A percentile compares a stretch with the other conserved stretches of the same genome.
These are phyloP conservation scores for Cyprinodon variegatus DNA, from an alignment of 2,113 vertebrate species.

Conservation along the genomic window DNA sequence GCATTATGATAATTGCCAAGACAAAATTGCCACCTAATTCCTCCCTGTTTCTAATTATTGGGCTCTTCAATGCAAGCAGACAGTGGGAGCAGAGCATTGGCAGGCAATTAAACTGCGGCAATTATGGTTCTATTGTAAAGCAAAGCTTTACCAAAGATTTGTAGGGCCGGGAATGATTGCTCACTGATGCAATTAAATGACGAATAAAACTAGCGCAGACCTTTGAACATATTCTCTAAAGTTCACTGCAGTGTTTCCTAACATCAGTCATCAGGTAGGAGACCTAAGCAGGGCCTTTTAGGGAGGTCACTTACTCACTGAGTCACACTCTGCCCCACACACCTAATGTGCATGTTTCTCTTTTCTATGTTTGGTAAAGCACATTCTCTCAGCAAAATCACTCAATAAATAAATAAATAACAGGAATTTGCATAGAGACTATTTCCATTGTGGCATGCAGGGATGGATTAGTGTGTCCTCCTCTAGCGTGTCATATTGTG, in stretches of 20 bases:
- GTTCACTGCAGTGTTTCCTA: conserved; percentile 57
- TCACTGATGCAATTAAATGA: conserved; percentile 79
- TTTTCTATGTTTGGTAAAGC: conserved; percentile 8
- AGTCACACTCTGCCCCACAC: conserved; percentile 9
- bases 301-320: conserved; percentile 30
- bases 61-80: conserved; percentile 79
- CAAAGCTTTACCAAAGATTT: conserved; percentile 80
- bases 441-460: conserved; percentile 66
- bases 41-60: conserved; percentile 82
- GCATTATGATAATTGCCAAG: conserved; percentile 84
- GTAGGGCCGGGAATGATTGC: conserved; percentile 77
- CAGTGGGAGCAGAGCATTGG: conserved; percentile 77
- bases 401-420: conserved; percentile 14
- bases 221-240: conserved; percentile 65
- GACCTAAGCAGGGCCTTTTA: conserved; percentile 30
- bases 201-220: conserved; percentile 75
- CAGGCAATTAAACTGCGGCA: conserved; percentile 85
- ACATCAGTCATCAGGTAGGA: conserved; percentile 26
- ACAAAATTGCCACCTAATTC: conserved; percentile 83
- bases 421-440: conserved; percentile 56
- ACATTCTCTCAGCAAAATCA: conserved; percentile 21
- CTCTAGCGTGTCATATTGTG: conserved; percentile 63
- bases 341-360: neutral
- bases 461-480: conserved; percentile 66
- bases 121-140: conserved; percentile 84